Percentiles rank a stretch among this genome's conserved stretches.
phyloP scores from a whole-genome alignment of 2,797 vertebrate species.

The Phrynocephalus vlangalii region DNA sequence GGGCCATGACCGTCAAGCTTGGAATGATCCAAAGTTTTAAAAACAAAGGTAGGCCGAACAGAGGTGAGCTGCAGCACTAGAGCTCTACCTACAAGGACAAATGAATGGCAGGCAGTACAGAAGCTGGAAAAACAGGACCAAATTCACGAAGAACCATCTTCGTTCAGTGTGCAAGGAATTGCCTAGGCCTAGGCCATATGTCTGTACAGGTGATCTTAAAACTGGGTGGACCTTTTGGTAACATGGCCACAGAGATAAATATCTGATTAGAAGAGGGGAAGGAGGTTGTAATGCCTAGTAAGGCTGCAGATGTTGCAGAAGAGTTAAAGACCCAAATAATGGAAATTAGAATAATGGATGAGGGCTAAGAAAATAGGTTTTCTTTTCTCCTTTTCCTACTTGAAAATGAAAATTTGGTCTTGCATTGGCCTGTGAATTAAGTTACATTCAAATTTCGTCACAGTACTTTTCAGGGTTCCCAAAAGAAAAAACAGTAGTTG shows the following conservation, averaged over 20 bases:
- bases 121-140: not conserved
- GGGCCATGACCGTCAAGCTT: not conserved
- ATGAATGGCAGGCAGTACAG: not conserved
- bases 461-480: not conserved
- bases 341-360: not conserved
- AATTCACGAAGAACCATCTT: not conserved
- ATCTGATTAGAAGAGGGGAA: not conserved
- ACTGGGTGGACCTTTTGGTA: not conserved
- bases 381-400: not conserved
- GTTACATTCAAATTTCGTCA: not conserved
- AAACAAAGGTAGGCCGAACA: not conserved
- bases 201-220: not conserved
- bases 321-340: not conserved
- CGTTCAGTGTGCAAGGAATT: slow-evolving; percentile 3
- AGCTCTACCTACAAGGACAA: not conserved
- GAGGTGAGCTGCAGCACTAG: not conserved
- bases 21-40: not conserved
- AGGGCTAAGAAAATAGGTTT: not conserved
- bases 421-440: not conserved
- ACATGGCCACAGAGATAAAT: not conserved
- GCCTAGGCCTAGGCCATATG: not conserved
- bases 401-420: not conserved
- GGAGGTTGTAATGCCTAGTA: not conserved
- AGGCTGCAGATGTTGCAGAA: not conserved
- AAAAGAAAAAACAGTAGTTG: not conserved